Evolutionary conservation across 2,888 invertebrate species (phyloP), one percentile per base, ranked within the genome.

Genomic region (Andrena haemorrhoa): DNA sequence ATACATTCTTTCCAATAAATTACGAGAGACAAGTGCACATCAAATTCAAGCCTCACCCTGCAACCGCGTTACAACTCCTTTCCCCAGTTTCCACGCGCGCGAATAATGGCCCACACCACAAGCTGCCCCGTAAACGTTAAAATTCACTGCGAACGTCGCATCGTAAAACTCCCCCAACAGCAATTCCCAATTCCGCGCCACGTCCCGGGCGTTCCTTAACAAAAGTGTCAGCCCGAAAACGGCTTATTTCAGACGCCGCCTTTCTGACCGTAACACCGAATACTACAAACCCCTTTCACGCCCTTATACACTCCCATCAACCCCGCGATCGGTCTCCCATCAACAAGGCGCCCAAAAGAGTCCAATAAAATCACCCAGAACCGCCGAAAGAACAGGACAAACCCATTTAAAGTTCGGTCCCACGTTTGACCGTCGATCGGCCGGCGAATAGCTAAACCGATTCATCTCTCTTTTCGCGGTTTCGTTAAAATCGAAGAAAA

Each of bases 401-500:
- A 41, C 16, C 41, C 41, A 41, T 41, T 41, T 16, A 41, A 41
- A 41, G 41, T 41, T 41, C 16, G 41, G 4, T 1, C 41, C 12
- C 16, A 0, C 41, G 41, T 16, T 16, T 4, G 41, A 41, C 16
- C 12, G 41, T 41, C 41, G 41, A 41, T 41, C 41, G 1, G 5
- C 16, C 41, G 20, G 8, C 53, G 53, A 53, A 8, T 3, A 10
- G 4, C 23, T 10, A 56, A 23, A 56, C 5, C 53, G 53, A 20
- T 10, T n/a, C 23, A 2, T 53, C 20, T n/a, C 23, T 53, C 53
- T 20, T 2, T 20, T 8, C 23, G 8, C 23, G n/a, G n/a, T 53
- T 53, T 53, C 53, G 23, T 56, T 4, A 23, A 56, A 89, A 89
- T 88, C 85, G 85, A 86, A 87, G 85, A 87, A 86, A 89, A 90